These are phyloP conservation scores for Syngnathoides biaculeatus DNA, from an alignment of 2,113 vertebrate genomes.

Conservation along the genomic window DNA sequence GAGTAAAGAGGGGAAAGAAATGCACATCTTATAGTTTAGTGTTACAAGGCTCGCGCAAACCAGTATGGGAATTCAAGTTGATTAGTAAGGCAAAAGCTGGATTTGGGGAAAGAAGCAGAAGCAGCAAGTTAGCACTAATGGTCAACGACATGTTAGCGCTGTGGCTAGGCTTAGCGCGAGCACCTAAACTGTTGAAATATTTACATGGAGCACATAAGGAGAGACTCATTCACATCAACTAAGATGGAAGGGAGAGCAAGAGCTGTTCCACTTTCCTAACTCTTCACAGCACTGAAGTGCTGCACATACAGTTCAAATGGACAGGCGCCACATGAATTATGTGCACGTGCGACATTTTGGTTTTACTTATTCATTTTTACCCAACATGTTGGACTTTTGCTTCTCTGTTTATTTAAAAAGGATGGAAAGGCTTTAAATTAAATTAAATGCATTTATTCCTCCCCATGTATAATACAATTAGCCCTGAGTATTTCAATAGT, in stretches of 20 bases:
- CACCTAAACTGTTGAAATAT: conserved; percentile 69
- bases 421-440: too few relatives aligned
- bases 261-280: conserved; percentile 44
- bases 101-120: conserved; percentile 35
- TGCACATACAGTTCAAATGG: conserved; percentile 47
- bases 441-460: too few relatives aligned
- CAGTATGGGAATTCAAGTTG: background rate
- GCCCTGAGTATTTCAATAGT: too few relatives aligned
- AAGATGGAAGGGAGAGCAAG: conserved; percentile 44
- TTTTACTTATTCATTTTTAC: conserved; percentile 61
- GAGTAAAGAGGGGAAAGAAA: too few relatives aligned
- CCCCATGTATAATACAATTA: background rate
- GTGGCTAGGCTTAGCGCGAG: conserved; percentile 48
- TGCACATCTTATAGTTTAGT: background rate
- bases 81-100: background rate
- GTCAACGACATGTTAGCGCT: conserved; percentile 66
- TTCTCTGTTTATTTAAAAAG: conserved; percentile 39
- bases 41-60: background rate
- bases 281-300: conserved; percentile 41
- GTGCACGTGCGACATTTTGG: conserved; percentile 47
- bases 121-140: conserved; percentile 72
- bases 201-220: conserved; percentile 59
- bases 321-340: conserved; percentile 54
- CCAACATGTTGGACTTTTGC: conserved; percentile 30
- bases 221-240: conserved; percentile 65